Evolutionary conservation across 2,888 invertebrate species (phyloP), one percentile per base, ranked within the genome.

Genomic region (Agrypnus murinus): DNA sequence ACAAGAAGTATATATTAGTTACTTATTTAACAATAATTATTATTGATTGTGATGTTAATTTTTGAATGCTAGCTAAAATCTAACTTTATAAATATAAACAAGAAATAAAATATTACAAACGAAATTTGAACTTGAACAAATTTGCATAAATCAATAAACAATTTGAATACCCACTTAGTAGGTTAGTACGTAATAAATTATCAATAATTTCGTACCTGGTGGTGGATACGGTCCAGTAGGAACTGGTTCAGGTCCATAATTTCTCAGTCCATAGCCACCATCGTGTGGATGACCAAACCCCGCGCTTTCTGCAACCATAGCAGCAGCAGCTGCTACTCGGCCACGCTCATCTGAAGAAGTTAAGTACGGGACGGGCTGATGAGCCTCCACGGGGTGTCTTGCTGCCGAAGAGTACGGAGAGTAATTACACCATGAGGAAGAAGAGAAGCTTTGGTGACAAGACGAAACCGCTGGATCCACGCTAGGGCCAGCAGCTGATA

Each of bases 221-320:
- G 93, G 92, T 81, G 93, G 92, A 81, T 93, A 94, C 45, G 93
- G 92, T 70, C 91, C 92, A 79, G 92, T 91, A 79, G 91, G 91
- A 75, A 92, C 92, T 50, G 91, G 90, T 84, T 92, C 93, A 1
- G 92, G 91, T 63, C 87, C 88, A 84, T 94, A 94, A 86, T 92
- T 93, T 81, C 93, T 89, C 66, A 93, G 89, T 63, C 91, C 91
- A 83, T 93, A 93, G 66, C 92, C 90, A 65, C 84, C 83, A 74
- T 85, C 85, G 78, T 85, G 84, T 77, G 93, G 92, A 85, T 93
- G 93, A 40, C 92, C 89, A 85, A 93, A 93, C 73, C 90, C 89
- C 63, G 89, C 89, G 74, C 90, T 89, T 73, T 88, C 89, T 43
- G 88, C 88, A 69, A 88, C 87, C 84, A 87, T 87, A 38, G 88